Evolutionary conservation across 2,888 invertebrate species (phyloP).

Genomic region (Ypsolopha scabrella): DNA sequence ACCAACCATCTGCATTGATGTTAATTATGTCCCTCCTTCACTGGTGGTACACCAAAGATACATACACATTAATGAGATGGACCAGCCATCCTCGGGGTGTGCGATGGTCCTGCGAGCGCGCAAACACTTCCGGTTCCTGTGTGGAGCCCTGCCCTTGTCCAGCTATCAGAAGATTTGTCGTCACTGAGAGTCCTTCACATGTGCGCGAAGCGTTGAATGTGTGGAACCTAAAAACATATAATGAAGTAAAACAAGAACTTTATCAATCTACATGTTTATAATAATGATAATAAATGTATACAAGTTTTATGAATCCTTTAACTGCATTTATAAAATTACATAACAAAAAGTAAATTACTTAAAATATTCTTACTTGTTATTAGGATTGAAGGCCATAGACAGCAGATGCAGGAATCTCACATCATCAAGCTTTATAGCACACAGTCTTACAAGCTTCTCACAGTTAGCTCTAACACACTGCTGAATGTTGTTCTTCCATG

Average conservation of each 20-base stretch:
- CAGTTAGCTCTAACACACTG: constrained; percentile 95
- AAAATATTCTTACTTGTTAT: constrained; percentile 81
- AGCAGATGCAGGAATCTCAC: constrained; percentile 91
- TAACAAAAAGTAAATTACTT: not conserved
- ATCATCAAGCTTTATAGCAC: constrained; percentile 95
- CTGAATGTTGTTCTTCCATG: constrained; percentile 98
- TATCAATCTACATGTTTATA: not conserved
- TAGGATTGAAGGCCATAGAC: constrained; percentile 94
- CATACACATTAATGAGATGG: constrained; percentile 89
- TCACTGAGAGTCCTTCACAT: constrained; percentile 72
- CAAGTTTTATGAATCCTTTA: too few relatives aligned
- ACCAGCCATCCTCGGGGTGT: constrained; percentile 95
- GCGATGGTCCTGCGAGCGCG: constrained; percentile 83
- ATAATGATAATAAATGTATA: too few relatives aligned
- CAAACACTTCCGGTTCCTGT: constrained; percentile 67
- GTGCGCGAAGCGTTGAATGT: constrained; percentile 84
- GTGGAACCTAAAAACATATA: constrained; percentile 75
- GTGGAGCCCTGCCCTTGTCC: constrained; percentile 55
- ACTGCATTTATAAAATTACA: not conserved
- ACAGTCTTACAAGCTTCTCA: constrained; percentile 90
- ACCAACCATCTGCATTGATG: not conserved
- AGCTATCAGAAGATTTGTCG: constrained; percentile 47
- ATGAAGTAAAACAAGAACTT: not conserved
- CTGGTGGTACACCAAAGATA: constrained; percentile 6
- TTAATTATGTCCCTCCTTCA: not conserved